Evolutionary conservation across 2,113 vertebrate genomes (phyloP).

Genomic region (Bombycilla garrulus): DNA sequence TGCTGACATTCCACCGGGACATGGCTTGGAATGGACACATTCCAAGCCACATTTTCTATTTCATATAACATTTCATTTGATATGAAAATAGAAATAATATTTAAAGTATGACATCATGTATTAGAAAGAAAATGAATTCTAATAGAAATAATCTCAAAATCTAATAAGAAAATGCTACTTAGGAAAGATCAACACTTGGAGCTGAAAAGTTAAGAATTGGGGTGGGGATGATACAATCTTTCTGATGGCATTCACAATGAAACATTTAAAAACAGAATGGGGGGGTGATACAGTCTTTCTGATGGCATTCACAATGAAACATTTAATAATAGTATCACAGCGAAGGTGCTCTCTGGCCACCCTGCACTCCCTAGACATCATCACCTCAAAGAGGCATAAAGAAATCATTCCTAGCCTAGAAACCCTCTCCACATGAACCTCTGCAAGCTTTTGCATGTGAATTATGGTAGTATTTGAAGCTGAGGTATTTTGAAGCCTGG

Average conservation of each 20-base stretch:
- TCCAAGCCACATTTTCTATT: too few species aligned
- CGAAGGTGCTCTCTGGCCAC: rapidly evolving
- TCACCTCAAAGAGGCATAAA: background rate
- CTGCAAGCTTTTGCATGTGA: background rate
- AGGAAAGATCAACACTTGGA: background rate
- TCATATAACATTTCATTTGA: background rate
- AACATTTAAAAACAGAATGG: background rate
- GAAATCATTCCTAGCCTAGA: background rate
- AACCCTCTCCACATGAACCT: background rate
- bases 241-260: background rate
- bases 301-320: background rate
- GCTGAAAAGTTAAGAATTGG: background rate
- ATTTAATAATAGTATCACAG: background rate
- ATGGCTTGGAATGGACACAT: background rate
- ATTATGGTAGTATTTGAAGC: background rate
- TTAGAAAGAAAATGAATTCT: background rate
- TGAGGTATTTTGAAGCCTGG: background rate
- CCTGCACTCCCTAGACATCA: background rate
- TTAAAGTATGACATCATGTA: background rate
- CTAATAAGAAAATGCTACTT: background rate
- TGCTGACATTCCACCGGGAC: background rate
- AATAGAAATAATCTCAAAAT: background rate
- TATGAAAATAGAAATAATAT: background rate
- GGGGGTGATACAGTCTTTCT: background rate
- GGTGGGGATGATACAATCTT: background rate